These are phyloP conservation scores for Cantharis rufa DNA, from an alignment of 2,888 invertebrate species.

Conservation along the genomic window DNA sequence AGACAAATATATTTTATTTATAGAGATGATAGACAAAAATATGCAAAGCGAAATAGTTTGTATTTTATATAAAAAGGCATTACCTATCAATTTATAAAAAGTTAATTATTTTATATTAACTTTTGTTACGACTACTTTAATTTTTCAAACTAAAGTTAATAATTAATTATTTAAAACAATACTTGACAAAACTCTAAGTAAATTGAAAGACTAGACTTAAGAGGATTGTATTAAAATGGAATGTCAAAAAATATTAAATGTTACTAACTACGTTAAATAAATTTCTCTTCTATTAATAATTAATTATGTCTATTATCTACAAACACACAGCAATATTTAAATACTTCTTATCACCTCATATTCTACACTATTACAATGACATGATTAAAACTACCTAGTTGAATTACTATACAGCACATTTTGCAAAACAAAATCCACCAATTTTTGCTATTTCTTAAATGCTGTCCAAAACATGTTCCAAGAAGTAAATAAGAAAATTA, in stretches of 20 bases:
- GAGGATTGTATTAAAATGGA: constrained; percentile 23
- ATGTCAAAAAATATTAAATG: constrained; percentile 22
- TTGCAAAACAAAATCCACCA: constrained; percentile 18
- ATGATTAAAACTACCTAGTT: constrained; percentile 17
- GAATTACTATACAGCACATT: constrained; percentile 17
- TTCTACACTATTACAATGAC: constrained; percentile 25
- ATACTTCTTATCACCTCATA: constrained; percentile 40
- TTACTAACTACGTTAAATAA: background rate
- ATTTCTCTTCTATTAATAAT: background rate
- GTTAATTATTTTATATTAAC: background rate
- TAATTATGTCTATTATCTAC: constrained; percentile 36
- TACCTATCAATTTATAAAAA: background rate
- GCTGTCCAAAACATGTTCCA: constrained; percentile 23
- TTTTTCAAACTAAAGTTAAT: background rate
- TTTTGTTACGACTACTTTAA: background rate
- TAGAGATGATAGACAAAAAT: constrained; percentile 16
- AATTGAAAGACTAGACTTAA: constrained; percentile 3
- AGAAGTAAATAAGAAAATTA: constrained; percentile 21
- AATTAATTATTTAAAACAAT: background rate
- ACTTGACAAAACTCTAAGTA: background rate
- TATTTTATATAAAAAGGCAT: background rate
- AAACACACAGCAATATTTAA: constrained; percentile 49
- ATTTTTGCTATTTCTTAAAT: constrained; percentile 4
- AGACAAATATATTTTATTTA: constrained; percentile 39
- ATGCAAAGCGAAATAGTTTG: background rate